These are phyloP conservation scores for Silurus lanzhouensis DNA, from an alignment of 2,797 vertebrate genomes.

Conservation along the genomic window DNA sequence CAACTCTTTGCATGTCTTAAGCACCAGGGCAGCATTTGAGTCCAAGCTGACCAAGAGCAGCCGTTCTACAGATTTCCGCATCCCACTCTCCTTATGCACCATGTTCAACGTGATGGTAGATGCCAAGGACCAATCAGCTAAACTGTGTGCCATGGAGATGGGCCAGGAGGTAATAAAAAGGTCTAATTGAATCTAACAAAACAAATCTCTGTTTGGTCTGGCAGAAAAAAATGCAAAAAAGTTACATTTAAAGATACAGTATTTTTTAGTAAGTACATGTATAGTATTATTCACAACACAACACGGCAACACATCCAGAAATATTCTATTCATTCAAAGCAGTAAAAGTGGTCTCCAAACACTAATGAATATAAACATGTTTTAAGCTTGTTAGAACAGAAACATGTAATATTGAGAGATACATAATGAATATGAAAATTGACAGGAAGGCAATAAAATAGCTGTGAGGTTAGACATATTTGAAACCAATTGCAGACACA, in stretches of 20 bases:
- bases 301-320: background rate
- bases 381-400: background rate
- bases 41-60: conserved; percentile 98
- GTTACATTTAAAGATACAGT: background rate
- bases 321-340: background rate
- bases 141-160: conserved; percentile 99
- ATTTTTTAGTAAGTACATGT: background rate
- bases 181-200: background rate
- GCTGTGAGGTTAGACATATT: background rate
- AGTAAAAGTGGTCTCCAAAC: background rate
- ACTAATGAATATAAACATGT: background rate
- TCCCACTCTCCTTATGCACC: conserved; percentile 98
- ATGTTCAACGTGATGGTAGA: conserved; percentile 99
- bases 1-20: conserved; percentile 60
- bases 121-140: conserved; percentile 98
- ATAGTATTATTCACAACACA: background rate
- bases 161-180: conserved; percentile 92
- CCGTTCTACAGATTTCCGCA: conserved; percentile 98
- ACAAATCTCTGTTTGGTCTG: background rate
- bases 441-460: background rate
- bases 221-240: background rate
- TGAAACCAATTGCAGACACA: background rate
- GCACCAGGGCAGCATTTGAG: conserved; percentile 99
- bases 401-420: background rate
- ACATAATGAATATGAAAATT: too few relatives aligned